A percentile compares a stretch with the other conserved stretches of the same genome.
These are phyloP conservation scores for Microplitis deprimator DNA, from an alignment of 2,888 invertebrate species.

Conservation along the genomic window DNA sequence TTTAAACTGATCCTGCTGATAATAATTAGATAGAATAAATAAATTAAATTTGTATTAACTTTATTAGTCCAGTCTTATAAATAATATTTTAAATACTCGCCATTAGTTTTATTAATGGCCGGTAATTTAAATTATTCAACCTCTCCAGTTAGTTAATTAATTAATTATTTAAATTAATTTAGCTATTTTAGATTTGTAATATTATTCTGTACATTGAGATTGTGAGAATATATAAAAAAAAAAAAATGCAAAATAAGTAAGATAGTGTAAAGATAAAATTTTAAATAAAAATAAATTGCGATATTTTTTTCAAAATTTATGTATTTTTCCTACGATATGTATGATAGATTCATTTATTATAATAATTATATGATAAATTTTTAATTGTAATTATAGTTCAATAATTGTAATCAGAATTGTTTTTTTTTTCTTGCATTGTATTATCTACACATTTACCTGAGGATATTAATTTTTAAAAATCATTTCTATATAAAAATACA, in stretches of 20 bases:
- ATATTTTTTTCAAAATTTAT: not conserved
- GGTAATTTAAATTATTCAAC: not conserved
- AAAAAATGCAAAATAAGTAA: not conserved
- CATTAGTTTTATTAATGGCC: slow-evolving; percentile 10
- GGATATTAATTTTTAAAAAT: slow-evolving; percentile 17
- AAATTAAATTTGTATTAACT: not conserved
- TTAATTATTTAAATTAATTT: not conserved
- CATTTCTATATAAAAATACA: slow-evolving; percentile 57
- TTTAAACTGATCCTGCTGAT: not conserved
- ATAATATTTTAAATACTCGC: not conserved
- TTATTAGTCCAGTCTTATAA: not conserved
- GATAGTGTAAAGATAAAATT: not conserved
- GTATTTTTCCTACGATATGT: not conserved
- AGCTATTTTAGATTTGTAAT: not conserved
- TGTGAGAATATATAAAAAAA: not conserved
- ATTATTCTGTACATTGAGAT: slow-evolving; percentile 11
- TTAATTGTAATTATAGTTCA: not conserved
- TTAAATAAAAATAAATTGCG: not conserved
- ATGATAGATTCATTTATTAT: not conserved
- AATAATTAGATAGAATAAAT: slow-evolving; percentile 1
- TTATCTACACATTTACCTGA: not conserved
- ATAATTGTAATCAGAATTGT: not conserved
- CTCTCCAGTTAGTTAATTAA: not conserved
- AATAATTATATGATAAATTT: not conserved
- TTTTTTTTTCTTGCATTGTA: not conserved